Evolutionary conservation across 2,888 invertebrate genomes (phyloP).

Genomic region (Lasioglossum leucozonium): DNA sequence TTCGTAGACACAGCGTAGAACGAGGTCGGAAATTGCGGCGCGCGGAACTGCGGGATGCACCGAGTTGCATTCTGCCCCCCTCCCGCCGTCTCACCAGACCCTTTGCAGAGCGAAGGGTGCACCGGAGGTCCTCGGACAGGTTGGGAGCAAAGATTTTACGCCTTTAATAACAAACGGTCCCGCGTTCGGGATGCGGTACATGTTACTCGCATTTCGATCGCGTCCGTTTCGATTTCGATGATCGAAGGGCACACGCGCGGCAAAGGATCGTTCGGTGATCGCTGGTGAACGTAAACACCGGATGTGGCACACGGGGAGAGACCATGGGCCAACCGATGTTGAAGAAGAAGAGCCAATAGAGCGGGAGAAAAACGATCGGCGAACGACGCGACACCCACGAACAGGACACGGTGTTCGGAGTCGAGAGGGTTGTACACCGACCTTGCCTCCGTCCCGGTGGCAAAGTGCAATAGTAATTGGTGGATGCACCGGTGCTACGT

Average conservation of each 20-base stretch:
- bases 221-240: neutral
- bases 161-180: neutral
- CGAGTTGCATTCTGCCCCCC: neutral
- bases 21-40: neutral
- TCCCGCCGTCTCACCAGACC: slow-evolving; percentile 19
- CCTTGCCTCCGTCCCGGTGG: slow-evolving; percentile 60
- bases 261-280: slow-evolving; percentile 2
- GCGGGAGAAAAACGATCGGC: slow-evolving; percentile 10
- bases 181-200: neutral
- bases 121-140: neutral
- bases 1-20: neutral
- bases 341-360: neutral
- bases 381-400: slow-evolving; percentile 37
- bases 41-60: neutral
- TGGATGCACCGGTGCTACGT: slow-evolving; percentile 74
- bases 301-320: slow-evolving; percentile 1
- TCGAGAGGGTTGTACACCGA: slow-evolving; percentile 52
- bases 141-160: neutral
- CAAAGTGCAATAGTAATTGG: slow-evolving; percentile 77
- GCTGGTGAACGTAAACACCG: slow-evolving; percentile 6
- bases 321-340: neutral
- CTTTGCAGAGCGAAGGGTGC: slow-evolving; percentile 35
- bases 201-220: neutral
- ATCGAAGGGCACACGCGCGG: slow-evolving; percentile 26
- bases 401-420: slow-evolving; percentile 18